Evolutionary conservation across 2,113 vertebrate genomes (phyloP).

Genomic region (Ardeotis arabs): DNA sequence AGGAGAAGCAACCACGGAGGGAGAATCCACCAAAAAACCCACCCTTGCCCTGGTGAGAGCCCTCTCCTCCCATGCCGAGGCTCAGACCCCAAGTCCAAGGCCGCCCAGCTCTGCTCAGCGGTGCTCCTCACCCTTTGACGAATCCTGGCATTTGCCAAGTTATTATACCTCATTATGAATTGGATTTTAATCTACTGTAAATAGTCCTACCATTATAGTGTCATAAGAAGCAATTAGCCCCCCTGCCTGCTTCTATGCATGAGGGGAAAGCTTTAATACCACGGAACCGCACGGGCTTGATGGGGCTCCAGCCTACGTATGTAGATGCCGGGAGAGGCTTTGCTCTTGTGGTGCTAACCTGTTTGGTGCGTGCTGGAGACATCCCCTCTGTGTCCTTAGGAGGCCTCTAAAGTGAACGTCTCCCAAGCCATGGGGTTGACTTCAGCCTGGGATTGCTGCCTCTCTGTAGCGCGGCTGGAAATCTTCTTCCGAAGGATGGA

Average conservation of each 20-base stretch:
- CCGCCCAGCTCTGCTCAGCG: neutral
- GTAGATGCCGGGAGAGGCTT: neutral
- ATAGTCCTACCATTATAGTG: constrained; percentile 76
- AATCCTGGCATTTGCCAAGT: constrained; percentile 65
- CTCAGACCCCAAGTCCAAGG: neutral
- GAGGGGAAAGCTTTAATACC: constrained; percentile 59
- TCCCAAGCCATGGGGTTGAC: rapidly evolving
- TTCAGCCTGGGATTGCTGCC: neutral
- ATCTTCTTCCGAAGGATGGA: neutral
- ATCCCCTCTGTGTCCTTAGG: neutral
- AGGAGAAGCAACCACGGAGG: neutral
- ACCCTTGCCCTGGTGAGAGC: neutral
- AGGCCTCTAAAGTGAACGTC: neutral
- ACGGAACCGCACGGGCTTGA: constrained; percentile 41
- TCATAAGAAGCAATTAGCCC: constrained; percentile 77
- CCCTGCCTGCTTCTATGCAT: constrained; percentile 61
- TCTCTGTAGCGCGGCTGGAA: neutral
- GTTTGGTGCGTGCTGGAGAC: rapidly evolving
- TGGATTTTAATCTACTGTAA: constrained; percentile 81
- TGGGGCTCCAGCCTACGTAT: constrained; percentile 14
- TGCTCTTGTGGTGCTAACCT: neutral
- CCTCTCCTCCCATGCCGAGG: neutral
- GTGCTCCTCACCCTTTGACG: constrained; percentile 26
- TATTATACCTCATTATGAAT: constrained; percentile 70
- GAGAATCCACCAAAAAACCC: neutral